Percentiles rank a stretch among this genome's conserved stretches.
These are phyloP conservation scores for Clarias batrachus DNA, from an alignment of 2,113 vertebrate species.

Conservation along the genomic window DNA sequence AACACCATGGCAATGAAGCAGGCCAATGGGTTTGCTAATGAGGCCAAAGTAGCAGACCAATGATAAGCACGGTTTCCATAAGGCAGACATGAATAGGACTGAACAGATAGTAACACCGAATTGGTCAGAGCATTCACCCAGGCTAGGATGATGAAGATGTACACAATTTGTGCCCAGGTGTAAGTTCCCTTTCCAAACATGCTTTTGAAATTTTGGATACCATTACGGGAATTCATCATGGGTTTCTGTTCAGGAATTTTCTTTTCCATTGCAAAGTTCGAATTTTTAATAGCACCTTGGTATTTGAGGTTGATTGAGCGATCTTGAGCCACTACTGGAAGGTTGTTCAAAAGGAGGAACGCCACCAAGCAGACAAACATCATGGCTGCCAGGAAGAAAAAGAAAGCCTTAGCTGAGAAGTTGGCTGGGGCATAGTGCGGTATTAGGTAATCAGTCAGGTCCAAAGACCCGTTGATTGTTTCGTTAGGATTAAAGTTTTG, in stretches of 20 bases:
- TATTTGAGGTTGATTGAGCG: conserved; percentile 38
- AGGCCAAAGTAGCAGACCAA: conserved; percentile 71
- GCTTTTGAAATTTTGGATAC: conserved; percentile 41
- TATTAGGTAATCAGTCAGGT: not conserved
- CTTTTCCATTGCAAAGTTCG: conserved; percentile 6
- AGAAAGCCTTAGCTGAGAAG: conserved; percentile 75
- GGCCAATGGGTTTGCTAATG: conserved; percentile 78
- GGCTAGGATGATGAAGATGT: conserved; percentile 72
- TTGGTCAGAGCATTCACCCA: conserved; percentile 79
- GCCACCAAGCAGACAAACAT: conserved; percentile 73
- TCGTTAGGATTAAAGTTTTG: conserved; percentile 49
- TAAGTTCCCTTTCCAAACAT: conserved; percentile 60
- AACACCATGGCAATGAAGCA: conserved; percentile 77
- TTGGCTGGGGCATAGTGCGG: conserved; percentile 67
- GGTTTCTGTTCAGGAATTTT: conserved; percentile 56
- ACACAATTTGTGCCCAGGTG: conserved; percentile 66
- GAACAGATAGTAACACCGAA: conserved; percentile 75
- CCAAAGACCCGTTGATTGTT: conserved; percentile 18
- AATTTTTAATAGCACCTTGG: conserved; percentile 9
- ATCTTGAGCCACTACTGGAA: conserved; percentile 63
- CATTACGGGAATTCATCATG: conserved; percentile 58
- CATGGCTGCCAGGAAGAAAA: conserved; percentile 77
- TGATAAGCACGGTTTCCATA: conserved; percentile 78
- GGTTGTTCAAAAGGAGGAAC: conserved; percentile 76
- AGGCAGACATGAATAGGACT: conserved; percentile 82